Conservation (phyloP, 2,113 vertebrate genomes). For the Pavo muticus region DNA sequence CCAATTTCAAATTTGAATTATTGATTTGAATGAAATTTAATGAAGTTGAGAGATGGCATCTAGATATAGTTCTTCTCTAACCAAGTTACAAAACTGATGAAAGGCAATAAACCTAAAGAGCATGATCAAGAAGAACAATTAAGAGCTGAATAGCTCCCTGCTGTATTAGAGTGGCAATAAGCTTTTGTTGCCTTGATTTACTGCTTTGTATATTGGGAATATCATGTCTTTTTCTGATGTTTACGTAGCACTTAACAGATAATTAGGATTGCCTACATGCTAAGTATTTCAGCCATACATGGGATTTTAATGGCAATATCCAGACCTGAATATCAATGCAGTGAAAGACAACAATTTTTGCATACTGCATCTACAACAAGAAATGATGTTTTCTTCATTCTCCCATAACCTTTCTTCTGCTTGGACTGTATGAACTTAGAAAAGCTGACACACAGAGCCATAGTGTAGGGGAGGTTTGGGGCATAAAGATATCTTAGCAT, state of each 20-base stretch:
- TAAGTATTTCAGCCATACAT: neutral
- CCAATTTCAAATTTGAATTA: neutral
- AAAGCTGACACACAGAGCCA: neutral
- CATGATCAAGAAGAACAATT: conserved; percentile 30
- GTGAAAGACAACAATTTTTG: neutral
- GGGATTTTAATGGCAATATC: neutral
- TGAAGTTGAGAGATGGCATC: neutral
- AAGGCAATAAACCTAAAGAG: conserved; percentile 35
- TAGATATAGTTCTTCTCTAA: neutral
- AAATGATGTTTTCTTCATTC: neutral
- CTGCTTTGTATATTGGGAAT: conserved; percentile 55
- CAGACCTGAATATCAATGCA: neutral
- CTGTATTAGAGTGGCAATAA: conserved; percentile 38
- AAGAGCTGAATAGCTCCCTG: conserved; percentile 8
- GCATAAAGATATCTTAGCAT: neutral
- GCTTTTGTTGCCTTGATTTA: conserved; percentile 49
- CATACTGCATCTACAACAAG: neutral
- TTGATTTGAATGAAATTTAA: neutral
- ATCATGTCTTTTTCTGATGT: conserved; percentile 32
- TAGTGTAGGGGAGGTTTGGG: neutral
- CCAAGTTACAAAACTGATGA: neutral
- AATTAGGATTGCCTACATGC: conserved; percentile 37
- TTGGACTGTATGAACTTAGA: neutral
- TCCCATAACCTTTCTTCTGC: neutral
- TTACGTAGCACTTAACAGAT: conserved; percentile 29